These are phyloP conservation scores for Brachyistius frenatus DNA, from an alignment of 2,113 vertebrate species.

Conservation along the genomic window DNA sequence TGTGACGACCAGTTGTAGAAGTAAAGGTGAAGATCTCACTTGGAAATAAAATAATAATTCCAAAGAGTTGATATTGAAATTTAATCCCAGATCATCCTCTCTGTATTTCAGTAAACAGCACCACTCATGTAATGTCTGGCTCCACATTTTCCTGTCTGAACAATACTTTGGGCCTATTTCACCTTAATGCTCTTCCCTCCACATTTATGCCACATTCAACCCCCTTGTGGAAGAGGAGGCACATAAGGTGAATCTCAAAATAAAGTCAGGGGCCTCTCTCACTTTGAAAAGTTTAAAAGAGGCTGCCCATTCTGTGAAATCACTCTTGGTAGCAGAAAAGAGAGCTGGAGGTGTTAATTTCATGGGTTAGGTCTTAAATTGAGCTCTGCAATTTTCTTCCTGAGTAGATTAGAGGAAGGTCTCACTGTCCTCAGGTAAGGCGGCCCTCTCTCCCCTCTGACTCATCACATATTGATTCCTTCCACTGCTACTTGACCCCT, in stretches of 20 bases:
- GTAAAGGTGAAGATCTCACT: neutral
- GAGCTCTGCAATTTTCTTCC: slow-evolving; percentile 82
- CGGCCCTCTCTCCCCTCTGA: slow-evolving; percentile 63
- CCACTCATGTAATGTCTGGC: neutral
- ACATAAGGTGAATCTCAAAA: slow-evolving; percentile 73
- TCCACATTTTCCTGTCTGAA: slow-evolving; percentile 23
- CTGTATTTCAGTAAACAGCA: neutral
- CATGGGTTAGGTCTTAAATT: slow-evolving; percentile 87
- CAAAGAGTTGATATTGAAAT: neutral
- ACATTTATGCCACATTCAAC: slow-evolving; percentile 25
- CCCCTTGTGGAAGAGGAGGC: slow-evolving; percentile 46
- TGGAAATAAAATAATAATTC: neutral
- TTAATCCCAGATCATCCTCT: neutral
- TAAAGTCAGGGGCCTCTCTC: slow-evolving; percentile 69
- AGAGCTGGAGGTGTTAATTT: slow-evolving; percentile 88
- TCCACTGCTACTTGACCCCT: slow-evolving; percentile 63
- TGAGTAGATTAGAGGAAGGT: slow-evolving; percentile 84
- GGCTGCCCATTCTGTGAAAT: slow-evolving; percentile 76
- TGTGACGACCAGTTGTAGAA: no score
- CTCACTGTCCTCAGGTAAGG: slow-evolving; percentile 84
- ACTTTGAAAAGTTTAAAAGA: slow-evolving; percentile 81
- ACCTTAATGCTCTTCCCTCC: slow-evolving; percentile 32
- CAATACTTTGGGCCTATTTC: slow-evolving; percentile 24
- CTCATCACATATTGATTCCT: slow-evolving; percentile 73
- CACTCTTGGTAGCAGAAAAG: slow-evolving; percentile 78